Conservation (phyloP, 2,797 vertebrate species). For the Staurois parvus region DNA sequence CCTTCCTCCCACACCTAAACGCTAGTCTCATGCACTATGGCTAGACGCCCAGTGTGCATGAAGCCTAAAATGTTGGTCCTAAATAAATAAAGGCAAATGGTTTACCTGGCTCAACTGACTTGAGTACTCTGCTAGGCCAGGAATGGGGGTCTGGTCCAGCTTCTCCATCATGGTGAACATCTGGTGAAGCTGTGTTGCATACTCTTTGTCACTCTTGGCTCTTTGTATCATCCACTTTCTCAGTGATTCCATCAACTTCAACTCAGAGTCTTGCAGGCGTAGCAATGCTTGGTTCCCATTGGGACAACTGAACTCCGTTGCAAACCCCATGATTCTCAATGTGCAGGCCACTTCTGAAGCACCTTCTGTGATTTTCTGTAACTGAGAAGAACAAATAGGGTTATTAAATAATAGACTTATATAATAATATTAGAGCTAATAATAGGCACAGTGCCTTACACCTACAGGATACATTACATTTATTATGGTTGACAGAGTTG, state of each 20-base stretch:
- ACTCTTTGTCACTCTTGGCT: slow-evolving; percentile 91
- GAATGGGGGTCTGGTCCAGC: slow-evolving; percentile 79
- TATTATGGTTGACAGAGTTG: background rate
- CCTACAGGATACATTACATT: background rate
- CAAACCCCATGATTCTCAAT: slow-evolving; percentile 84
- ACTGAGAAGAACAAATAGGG: background rate
- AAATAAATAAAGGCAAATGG: no score
- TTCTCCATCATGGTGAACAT: slow-evolving; percentile 85
- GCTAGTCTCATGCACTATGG: no score
- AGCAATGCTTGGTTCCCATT: slow-evolving; percentile 87
- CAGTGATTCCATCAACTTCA: slow-evolving; percentile 93
- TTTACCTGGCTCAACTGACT: slow-evolving; percentile 88
- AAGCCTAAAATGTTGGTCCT: no score
- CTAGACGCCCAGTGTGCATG: no score
- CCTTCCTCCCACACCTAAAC: no score
- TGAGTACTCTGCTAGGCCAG: slow-evolving; percentile 72
- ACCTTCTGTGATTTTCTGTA: slow-evolving; percentile 7
- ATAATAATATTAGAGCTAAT: background rate
- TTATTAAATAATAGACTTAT: background rate
- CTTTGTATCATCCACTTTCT: slow-evolving; percentile 95
- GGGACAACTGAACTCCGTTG: slow-evolving; percentile 85
- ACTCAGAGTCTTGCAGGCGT: slow-evolving; percentile 89
- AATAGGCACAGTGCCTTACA: background rate
- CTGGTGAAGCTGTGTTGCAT: slow-evolving; percentile 88
- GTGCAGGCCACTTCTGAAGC: background rate